These are phyloP conservation scores for Adelges cooleyi DNA, from an alignment of 1,140 invertebrate species.

Conservation along the genomic window DNA sequence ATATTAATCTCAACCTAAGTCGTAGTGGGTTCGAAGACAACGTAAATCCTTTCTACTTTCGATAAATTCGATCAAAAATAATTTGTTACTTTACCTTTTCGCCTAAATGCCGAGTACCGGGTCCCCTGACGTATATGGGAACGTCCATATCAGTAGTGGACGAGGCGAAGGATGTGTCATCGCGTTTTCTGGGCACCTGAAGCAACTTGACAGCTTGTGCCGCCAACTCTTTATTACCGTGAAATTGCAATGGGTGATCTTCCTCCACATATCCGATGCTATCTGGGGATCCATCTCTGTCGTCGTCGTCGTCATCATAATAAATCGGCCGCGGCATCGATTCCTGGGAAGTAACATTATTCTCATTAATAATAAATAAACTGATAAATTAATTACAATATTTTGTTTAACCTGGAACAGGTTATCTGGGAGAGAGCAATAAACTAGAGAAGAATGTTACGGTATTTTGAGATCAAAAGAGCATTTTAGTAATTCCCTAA, in stretches of 20 bases:
- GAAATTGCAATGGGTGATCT: slow-evolving; percentile 44
- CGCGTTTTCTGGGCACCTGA: slow-evolving; percentile 40
- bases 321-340: slow-evolving; percentile 2
- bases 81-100: background rate
- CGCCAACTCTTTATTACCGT: slow-evolving; percentile 36
- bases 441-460: too few relatives aligned
- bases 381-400: too few relatives aligned
- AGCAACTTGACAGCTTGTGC: slow-evolving; percentile 40
- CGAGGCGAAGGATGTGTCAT: slow-evolving; percentile 42
- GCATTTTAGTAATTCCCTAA: too few relatives aligned
- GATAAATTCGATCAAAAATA: too few relatives aligned
- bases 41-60: too few relatives aligned
- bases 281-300: slow-evolving; percentile 35
- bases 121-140: slow-evolving; percentile 44
- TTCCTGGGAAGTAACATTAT: too few relatives aligned
- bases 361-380: too few relatives aligned
- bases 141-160: slow-evolving; percentile 47
- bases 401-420: too few relatives aligned
- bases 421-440: too few relatives aligned
- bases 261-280: slow-evolving; percentile 47
- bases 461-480: too few relatives aligned
- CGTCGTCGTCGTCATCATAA: slow-evolving; percentile 21
- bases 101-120: slow-evolving; percentile 4
- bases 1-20: too few relatives aligned
- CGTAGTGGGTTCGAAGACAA: too few relatives aligned